phyloP scores from a whole-genome alignment of 2,113 vertebrate species.

The Carassius auratus region DNA sequence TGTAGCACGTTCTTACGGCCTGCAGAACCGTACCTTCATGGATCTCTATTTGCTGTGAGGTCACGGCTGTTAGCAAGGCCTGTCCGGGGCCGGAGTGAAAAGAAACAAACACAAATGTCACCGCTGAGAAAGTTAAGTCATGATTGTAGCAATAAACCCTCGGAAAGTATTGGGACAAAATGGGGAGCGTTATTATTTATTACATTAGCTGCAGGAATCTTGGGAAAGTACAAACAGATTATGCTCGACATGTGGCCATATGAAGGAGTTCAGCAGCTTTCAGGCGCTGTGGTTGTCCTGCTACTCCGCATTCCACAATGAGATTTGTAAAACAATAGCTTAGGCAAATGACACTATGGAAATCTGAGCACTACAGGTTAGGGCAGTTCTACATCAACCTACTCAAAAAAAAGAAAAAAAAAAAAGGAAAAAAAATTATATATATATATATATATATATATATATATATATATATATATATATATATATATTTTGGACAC shows the following conservation, averaged over 20 bases:
- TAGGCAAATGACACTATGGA: slow-evolving; percentile 15
- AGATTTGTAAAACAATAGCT: slow-evolving; percentile 13
- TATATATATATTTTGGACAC: too few species aligned
- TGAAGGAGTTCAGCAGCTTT: slow-evolving; percentile 8
- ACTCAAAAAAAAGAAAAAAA: too few species aligned
- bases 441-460: too few species aligned
- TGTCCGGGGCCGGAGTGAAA: slow-evolving; percentile 56
- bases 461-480: too few species aligned
- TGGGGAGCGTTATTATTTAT: not conserved
- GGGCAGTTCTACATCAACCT: slow-evolving; percentile 2
- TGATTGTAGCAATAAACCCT: not conserved
- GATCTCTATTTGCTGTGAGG: slow-evolving; percentile 99
- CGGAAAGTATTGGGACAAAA: not conserved
- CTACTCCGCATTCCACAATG: slow-evolving; percentile 14
- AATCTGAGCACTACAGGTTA: slow-evolving; percentile 29
- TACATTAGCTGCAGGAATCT: not conserved
- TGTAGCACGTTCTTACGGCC: slow-evolving; percentile 98
- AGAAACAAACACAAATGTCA: not conserved
- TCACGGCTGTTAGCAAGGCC: slow-evolving; percentile 97
- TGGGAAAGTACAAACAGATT: slow-evolving; percentile 21
- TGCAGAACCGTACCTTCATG: slow-evolving; percentile 98
- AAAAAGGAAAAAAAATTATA: too few species aligned
- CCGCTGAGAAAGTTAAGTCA: not conserved
- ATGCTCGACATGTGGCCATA: not conserved
- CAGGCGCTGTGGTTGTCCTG: not conserved